These are phyloP conservation scores for Acanthosepion lycidas DNA, from an alignment of 2,888 invertebrate genomes.

Conservation along the genomic window DNA sequence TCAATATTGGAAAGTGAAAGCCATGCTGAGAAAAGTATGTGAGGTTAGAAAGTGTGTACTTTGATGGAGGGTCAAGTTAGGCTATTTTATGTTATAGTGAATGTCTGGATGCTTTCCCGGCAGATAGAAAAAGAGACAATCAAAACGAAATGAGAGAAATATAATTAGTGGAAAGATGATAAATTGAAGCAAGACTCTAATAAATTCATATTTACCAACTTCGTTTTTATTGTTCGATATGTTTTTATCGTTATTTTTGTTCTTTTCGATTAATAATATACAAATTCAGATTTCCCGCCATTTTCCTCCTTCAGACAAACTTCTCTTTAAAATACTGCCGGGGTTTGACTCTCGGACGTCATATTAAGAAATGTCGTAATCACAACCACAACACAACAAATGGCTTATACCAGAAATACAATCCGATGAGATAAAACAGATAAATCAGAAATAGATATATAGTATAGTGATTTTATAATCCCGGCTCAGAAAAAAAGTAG, in stretches of 20 bases:
- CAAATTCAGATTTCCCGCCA: neutral
- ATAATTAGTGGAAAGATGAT: neutral
- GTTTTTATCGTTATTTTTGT: neutral
- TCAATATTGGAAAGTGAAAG: no score
- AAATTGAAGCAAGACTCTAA: neutral
- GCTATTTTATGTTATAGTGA: no score
- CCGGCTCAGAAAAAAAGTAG: no score
- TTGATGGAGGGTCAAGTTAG: no score
- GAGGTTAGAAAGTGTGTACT: no score
- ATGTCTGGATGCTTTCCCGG: no score
- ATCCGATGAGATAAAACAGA: no score
- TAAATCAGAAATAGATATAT: no score
- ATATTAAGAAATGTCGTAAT: neutral
- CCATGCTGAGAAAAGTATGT: no score
- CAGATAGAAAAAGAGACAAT: neutral
- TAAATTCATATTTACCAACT: no score
- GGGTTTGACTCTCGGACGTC: neutral
- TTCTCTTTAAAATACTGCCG: neutral
- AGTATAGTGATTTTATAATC: no score
- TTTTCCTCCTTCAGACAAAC: neutral
- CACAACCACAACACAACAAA: neutral
- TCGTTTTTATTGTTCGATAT: neutral
- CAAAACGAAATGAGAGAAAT: neutral
- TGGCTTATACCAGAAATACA: neutral
- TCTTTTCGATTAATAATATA: neutral